phyloP scores from a whole-genome alignment of 1,140 invertebrate species.

The Drosophila orosa region DNA sequence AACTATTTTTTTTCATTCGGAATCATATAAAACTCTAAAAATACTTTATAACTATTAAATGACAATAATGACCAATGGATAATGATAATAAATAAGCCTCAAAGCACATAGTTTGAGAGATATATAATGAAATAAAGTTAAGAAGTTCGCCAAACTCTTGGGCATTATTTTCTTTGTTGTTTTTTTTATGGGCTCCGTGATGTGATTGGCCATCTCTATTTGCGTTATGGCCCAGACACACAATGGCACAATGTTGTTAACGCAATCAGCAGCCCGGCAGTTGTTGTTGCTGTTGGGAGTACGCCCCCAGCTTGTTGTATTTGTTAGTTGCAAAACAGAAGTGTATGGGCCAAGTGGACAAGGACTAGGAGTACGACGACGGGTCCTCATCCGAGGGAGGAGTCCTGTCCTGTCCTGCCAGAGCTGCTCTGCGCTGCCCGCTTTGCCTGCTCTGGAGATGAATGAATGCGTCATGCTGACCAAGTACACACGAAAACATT shows the following conservation, averaged over 20 bases:
- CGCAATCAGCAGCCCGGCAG: conserved; percentile 67
- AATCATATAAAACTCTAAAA: background rate
- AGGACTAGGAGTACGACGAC: conserved; percentile 8
- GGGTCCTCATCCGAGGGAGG: conserved; percentile 25
- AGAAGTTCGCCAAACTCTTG: conserved; percentile 6
- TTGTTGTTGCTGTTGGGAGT: conserved; percentile 18
- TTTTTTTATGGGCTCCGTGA: conserved; percentile 1
- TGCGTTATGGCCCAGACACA: conserved; percentile 50
- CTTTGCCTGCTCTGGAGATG: conserved; percentile 34
- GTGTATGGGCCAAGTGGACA: conserved; percentile 53
- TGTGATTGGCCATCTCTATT: conserved; percentile 52
- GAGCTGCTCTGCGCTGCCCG: background rate
- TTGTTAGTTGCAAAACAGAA: conserved; percentile 61
- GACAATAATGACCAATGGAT: background rate
- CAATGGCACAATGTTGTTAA: conserved; percentile 80
- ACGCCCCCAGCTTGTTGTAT: conserved; percentile 21
- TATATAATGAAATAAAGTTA: conserved; percentile 13
- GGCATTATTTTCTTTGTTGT: conserved; percentile 7
- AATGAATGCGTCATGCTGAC: conserved; percentile 59
- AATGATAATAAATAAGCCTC: background rate
- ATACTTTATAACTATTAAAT: background rate
- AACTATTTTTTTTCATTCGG: too few species aligned
- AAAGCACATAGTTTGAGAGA: background rate
- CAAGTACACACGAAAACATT: background rate
- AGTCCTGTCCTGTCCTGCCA: background rate